Evolutionary conservation across 2,888 invertebrate species (phyloP).

Genomic region (Drosophila limbata): DNA sequence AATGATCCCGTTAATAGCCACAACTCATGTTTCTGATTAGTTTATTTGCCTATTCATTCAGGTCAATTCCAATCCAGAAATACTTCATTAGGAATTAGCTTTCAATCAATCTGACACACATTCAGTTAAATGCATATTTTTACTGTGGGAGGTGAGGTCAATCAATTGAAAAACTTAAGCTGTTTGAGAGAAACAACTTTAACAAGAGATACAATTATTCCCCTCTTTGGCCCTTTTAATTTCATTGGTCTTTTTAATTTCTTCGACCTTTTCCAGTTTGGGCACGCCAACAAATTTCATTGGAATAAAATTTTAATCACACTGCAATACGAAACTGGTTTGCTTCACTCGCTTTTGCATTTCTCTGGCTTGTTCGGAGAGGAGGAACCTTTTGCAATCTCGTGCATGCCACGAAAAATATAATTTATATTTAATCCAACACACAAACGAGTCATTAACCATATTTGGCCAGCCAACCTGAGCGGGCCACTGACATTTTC

Average conservation of each 20-base stretch:
- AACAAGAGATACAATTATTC: background rate
- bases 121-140: constrained; percentile 1
- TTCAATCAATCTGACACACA: constrained; percentile 37
- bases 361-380: constrained; percentile 3
- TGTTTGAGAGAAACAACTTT: background rate
- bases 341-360: constrained; percentile 21
- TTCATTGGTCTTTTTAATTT: constrained; percentile 11
- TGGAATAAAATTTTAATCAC: constrained; percentile 65
- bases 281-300: constrained; percentile 50
- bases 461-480: constrained; percentile 56
- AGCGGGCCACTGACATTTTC: constrained; percentile 50
- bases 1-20: constrained; percentile 26
- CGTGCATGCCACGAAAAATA: constrained; percentile 57
- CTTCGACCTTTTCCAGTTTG: constrained; percentile 10
- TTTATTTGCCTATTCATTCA: constrained; percentile 30
- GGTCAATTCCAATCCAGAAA: constrained; percentile 9
- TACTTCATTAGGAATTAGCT: constrained; percentile 23
- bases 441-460: constrained; percentile 78
- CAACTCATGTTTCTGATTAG: constrained; percentile 43
- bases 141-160: background rate
- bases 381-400: constrained; percentile 8
- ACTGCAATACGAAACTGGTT: constrained; percentile 58
- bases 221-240: background rate
- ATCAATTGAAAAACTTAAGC: constrained; percentile 14
- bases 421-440: constrained; percentile 76